Evolutionary conservation across 2,797 vertebrate genomes (phyloP).

Genomic region (Pseudomugil gertrudae): DNA sequence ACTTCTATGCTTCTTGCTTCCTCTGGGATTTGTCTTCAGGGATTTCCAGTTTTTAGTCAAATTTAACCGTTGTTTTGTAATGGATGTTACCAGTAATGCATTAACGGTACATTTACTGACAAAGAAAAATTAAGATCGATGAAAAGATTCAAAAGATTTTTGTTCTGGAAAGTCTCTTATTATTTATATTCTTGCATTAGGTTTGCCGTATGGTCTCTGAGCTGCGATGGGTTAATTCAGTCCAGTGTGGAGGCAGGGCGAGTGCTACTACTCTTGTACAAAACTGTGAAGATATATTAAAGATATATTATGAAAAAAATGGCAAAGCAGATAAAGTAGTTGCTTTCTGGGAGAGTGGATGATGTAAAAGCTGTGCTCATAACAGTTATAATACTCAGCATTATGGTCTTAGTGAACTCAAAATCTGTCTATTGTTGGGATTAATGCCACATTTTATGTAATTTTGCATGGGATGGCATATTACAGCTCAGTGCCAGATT

Average conservation of each 20-base stretch:
- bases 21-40: background rate
- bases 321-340: constrained; percentile 25
- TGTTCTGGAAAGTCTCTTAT: no score
- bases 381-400: constrained; percentile 44
- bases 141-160: no score
- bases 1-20: background rate
- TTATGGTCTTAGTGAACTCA: constrained; percentile 46
- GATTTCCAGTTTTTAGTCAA: background rate
- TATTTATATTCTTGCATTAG: no score
- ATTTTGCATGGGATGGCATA: constrained; percentile 39
- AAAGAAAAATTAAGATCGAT: no score
- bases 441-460: constrained; percentile 63
- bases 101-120: no score
- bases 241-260: background rate
- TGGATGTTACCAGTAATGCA: background rate
- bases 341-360: constrained; percentile 30
- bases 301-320: background rate
- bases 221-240: background rate
- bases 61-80: no score
- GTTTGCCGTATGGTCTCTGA: background rate
- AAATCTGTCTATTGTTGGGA: constrained; percentile 48
- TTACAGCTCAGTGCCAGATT: constrained; percentile 53
- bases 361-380: constrained; percentile 29
- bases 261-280: background rate
- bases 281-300: background rate